These are phyloP conservation scores for Cacatua alba DNA, from an alignment of 2,113 vertebrate species.

Conservation along the genomic window DNA sequence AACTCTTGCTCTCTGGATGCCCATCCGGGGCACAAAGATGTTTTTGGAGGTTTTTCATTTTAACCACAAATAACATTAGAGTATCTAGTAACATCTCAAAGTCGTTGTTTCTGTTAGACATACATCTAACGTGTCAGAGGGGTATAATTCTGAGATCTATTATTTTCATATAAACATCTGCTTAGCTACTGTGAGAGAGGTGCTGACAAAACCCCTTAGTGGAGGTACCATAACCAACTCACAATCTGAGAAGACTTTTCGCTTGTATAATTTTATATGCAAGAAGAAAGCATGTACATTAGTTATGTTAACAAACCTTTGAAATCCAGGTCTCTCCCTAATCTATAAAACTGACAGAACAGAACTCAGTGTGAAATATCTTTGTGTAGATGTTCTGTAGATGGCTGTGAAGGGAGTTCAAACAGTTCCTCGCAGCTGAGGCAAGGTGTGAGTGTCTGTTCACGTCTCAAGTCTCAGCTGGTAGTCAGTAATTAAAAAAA, in stretches of 20 bases:
- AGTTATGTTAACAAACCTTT: background rate
- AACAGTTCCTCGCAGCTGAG: background rate
- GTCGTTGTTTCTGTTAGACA: background rate
- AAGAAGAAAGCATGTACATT: background rate
- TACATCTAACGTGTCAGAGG: background rate
- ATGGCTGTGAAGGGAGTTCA: background rate
- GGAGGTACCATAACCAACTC: background rate
- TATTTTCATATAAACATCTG: background rate
- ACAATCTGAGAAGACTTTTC: background rate
- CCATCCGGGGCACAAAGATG: accelerated
- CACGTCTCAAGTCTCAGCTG: background rate
- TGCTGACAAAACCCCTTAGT: background rate
- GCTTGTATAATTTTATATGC: background rate
- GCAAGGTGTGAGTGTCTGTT: background rate
- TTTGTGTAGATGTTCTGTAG: background rate
- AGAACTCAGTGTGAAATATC: background rate
- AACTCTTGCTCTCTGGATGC: accelerated
- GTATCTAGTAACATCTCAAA: background rate
- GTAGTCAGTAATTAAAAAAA: constrained; percentile 2
- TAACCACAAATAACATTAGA: background rate
- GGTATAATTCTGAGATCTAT: background rate
- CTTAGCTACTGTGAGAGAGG: background rate
- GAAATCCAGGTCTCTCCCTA: background rate
- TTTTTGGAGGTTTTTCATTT: background rate
- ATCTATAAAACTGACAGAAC: background rate